Base-by-base conservation (phyloP, 2,888 invertebrate genomes). In the Cantharis lateralis region DNA sequence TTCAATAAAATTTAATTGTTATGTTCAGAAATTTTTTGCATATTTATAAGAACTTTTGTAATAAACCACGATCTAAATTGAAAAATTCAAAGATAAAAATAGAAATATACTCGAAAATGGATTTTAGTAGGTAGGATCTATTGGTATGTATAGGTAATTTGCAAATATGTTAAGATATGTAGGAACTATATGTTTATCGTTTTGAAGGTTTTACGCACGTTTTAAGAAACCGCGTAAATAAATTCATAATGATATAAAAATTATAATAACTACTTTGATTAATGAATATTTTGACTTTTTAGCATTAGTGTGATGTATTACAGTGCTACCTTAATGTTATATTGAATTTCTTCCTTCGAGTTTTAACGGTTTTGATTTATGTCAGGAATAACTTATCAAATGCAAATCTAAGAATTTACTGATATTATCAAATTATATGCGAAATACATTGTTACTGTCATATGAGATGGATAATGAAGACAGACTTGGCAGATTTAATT, bases 341-440 rank as follows among this genome's bases (percentile, higher is more conserved):
- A 48, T 48, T 48, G 48, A 48, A 48, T 48, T 48, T 48, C 48
- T 48, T 48, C n/a, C 48, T 48, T 48, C 48, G 48, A 48, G 24
- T 66, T 18, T 66, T 20, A 15, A 66, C 13, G 15, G 18, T 66
- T 66, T 66, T 24, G 20, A 20, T 62, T 24, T 62, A 24, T 48
- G 13, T 24, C 62, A 15, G 16, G 24, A 71, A 20, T 71, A 71
- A 16, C 32, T 70, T n/a, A n/a, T 69, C 15, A 16, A 71, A 68
- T 78, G 75, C 75, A 81, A 82, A 82, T 82, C 80, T 81, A 78
- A 79, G 79, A 80, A 80, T 78, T 82, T 81, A 81, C 63, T 82
- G 77, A 80, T 78, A 81, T 80, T 82, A 83, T 83, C 80, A 82
- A 83, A 82, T 83, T 83, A 83, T 81, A 82, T 81, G 80, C 79